Base-by-base conservation (phyloP, 30 jellyfish, hydroid and myxozoan species). In the Aurelia sp. region DNA sequence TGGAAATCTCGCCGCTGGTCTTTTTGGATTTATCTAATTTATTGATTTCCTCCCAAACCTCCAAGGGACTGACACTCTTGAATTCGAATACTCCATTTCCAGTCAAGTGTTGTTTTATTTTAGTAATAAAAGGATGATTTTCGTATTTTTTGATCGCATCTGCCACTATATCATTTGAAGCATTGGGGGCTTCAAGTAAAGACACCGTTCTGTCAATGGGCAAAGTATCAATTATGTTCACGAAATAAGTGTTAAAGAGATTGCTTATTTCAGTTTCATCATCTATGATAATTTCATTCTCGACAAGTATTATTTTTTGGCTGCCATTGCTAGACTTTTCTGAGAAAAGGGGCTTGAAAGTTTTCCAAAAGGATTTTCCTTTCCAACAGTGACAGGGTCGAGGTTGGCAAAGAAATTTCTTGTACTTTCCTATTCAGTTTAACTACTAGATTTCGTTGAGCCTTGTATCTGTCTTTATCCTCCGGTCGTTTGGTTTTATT, bases 261-360 rank as follows among this genome's bases (percentile, higher is more conserved):
- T 66, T 85, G n/a, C 17, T 24, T 22, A 63, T 63, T 31, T 38
- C 90, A 8, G 19, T 63, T n/a, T 48, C 47, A 44, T 61, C 90
- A 44, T 44, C 60, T 59, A 53, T 20, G 22, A 53, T 19, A 19
- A 63, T 4, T 17, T 62, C 67, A n/a, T 76, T 38, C 9, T 38
- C 50, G 9, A 7, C 50, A 38, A 38, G 50, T 38, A 38, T 38
- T 38, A 38, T 38, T 38, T 38, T 38, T 38, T 38, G 50, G 50
- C 50, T 38, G 50, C 50, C 50, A 38, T 38, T 38, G 50, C 50
- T 38, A 7, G 50, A 38, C 50, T 38, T 38, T 38, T 38, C 69
- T 74, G 86, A 74, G 21, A 74, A 20, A 19, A 72, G 18, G 18
- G 84, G 84, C 44, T 72, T 72, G 6, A 72, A 40, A 5, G 84